Base-by-base conservation (phyloP, 2,113 vertebrate genomes). In the Pogonocichla stellata region DNA sequence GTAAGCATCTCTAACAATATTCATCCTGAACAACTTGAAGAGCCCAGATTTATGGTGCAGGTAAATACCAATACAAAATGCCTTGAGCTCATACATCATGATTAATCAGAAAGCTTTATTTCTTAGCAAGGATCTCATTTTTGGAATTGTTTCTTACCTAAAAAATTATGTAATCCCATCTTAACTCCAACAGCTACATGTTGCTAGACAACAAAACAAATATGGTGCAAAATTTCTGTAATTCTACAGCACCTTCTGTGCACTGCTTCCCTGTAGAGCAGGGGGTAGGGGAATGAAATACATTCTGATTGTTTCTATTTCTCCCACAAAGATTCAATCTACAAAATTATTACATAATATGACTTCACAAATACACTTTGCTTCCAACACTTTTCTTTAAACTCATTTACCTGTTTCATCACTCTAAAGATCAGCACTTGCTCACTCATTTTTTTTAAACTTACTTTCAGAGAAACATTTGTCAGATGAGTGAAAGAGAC, bases 51-150 rank as follows among this genome's bases (percentile, higher is more conserved):
- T 72, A 80, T 10, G 36, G 61, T 57, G 71, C 69, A 75, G 36
- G 62, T 77, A 70, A 90, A 90, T 17, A 73, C 13, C 28, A 92
- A 50, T 2, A 69, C 19, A 77, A 65, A 90, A 69, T 54, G 43
- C 42, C 17, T 40, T 1, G 8, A 88, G 79, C 72, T 57, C 9
- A 4, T 34, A 25, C 15, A 42, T 70, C 66, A 70, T 22, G 19
- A 82, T 58, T 57, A 75, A 93, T 53, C 50, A 92, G 36, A 91
- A 91, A 79, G 60, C 29, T 84, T 89, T 78, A 56, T 67, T 67
- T 93, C 53, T 70, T 65, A 85, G 18, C 33, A 42, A 12, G 22
- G 29, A 53, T 79, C 66, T 54, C 13, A 65, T 25, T 83, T 81
- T 36, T n/a, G 4, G 45, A 5, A 79, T 94, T 57, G 38, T 43